phyloP scores from a whole-genome alignment of 2,797 vertebrate species.

The Microctenopoma steveboyesi region DNA sequence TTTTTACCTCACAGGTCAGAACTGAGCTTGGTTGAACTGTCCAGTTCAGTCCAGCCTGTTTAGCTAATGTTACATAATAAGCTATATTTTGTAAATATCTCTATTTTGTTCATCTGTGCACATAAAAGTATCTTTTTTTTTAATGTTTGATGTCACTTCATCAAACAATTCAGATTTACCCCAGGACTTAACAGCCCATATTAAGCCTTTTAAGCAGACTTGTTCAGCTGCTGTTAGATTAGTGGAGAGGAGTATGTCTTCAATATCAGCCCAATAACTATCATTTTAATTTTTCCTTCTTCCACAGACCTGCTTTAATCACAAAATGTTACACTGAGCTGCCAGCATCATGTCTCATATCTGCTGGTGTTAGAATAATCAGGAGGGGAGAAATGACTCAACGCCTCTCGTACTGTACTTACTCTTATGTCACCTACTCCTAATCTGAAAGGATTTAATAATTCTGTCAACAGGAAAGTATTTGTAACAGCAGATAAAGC shows the following conservation, averaged over 20 bases:
- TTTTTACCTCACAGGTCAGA: neutral
- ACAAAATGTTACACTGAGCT: conserved; percentile 6
- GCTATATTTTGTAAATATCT: neutral
- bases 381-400: neutral
- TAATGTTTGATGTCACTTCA: too few relatives aligned
- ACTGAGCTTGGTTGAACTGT: neutral
- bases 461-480: neutral
- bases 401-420: neutral
- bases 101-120: too few relatives aligned
- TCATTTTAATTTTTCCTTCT: neutral
- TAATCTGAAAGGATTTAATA: neutral
- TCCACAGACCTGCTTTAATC: neutral
- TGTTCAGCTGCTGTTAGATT: too few relatives aligned
- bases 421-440: neutral
- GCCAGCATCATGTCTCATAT: neutral
- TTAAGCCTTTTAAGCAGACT: too few relatives aligned
- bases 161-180: too few relatives aligned
- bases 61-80: neutral
- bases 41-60: neutral
- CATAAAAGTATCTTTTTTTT: too few relatives aligned
- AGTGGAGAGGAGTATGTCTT: too few relatives aligned
- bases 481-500: neutral
- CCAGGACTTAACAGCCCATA: too few relatives aligned
- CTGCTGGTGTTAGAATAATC: conserved; percentile 3
- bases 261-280: neutral